Conservation (phyloP, 2,888 invertebrate species). For the Trissolcus japonicus region DNA sequence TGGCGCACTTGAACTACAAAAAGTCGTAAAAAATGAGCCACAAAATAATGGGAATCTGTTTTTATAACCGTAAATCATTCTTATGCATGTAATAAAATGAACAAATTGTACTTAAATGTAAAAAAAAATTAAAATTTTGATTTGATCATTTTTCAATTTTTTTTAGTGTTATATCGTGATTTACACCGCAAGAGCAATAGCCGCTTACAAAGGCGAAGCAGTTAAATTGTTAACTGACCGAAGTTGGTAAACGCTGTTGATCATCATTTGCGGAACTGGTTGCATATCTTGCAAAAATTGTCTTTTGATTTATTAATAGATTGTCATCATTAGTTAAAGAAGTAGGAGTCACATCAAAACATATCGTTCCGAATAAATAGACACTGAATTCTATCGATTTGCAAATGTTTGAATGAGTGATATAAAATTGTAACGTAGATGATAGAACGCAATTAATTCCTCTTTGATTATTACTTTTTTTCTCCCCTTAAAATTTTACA, state of each 20-base stretch:
- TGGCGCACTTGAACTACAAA: too few species aligned
- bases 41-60: too few species aligned
- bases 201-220: constrained; percentile 25
- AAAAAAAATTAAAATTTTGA: too few species aligned
- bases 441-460: constrained; percentile 18
- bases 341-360: not conserved
- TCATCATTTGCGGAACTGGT: not conserved
- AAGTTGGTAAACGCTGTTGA: not conserved
- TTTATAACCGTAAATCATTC: too few species aligned
- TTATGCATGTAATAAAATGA: too few species aligned
- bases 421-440: not conserved
- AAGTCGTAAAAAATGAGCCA: too few species aligned
- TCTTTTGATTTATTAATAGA: not conserved
- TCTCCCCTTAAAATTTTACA: constrained; percentile 38
- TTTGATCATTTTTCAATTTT: not conserved
- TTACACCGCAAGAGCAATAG: constrained; percentile 50
- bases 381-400: too few species aligned
- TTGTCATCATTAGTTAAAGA: not conserved
- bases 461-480: not conserved
- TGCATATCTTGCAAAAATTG: not conserved
- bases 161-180: constrained; percentile 25
- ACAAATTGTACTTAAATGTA: too few species aligned
- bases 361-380: too few species aligned
- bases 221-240: not conserved
- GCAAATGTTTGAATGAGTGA: not conserved